Percentiles rank a stretch among this genome's conserved stretches.
phyloP scores from a whole-genome alignment of 2,113 vertebrate species.

The Thalassarche chlororhynchos region DNA sequence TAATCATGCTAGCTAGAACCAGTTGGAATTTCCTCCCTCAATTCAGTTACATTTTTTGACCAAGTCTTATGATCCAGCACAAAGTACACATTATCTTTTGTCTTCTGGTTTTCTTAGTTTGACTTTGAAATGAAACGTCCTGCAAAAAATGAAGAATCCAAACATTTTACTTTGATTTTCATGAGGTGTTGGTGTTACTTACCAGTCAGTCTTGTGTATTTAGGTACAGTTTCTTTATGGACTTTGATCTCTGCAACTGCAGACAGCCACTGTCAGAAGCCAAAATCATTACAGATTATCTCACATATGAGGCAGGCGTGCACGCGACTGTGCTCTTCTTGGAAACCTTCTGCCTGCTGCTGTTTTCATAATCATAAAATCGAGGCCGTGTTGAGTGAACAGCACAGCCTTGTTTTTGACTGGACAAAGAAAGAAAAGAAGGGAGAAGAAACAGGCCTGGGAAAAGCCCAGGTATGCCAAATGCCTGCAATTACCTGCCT shows the following conservation, averaged over 20 bases:
- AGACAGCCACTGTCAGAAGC: constrained; percentile 32
- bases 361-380: constrained; percentile 8
- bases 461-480: constrained; percentile 26
- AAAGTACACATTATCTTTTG: neutral
- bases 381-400: neutral
- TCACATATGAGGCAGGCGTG: neutral
- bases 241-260: constrained; percentile 41
- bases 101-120: neutral
- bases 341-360: constrained; percentile 4
- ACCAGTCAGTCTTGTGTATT: neutral
- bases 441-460: constrained; percentile 13
- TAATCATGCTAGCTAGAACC: neutral
- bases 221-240: neutral
- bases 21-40: neutral
- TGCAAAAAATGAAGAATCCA: neutral
- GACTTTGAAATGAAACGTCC: neutral
- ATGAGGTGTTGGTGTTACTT: constrained; percentile 47
- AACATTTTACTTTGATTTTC: constrained; percentile 29
- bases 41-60: neutral
- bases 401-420: neutral
- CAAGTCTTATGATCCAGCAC: neutral
- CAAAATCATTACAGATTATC: constrained; percentile 15
- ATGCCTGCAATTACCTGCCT: constrained; percentile 3
- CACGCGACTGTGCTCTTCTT: neutral
- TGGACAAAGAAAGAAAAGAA: constrained; percentile 20